Percentiles rank a stretch among this genome's conserved stretches.
phyloP scores from a whole-genome alignment of 2,888 invertebrate species.

The Flexamia atlantica region DNA sequence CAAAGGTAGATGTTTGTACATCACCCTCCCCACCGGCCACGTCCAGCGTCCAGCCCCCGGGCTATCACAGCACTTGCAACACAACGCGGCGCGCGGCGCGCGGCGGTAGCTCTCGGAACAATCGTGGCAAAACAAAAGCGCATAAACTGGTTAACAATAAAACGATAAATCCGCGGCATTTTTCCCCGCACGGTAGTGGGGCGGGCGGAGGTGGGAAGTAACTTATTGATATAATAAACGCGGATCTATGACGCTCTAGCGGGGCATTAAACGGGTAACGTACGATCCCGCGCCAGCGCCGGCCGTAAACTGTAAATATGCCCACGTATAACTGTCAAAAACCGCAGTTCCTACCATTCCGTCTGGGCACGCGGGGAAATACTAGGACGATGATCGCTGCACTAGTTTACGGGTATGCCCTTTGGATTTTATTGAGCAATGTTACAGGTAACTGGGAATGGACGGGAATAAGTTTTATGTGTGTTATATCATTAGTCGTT shows the following conservation, averaged over 20 bases:
- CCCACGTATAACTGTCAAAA: slow-evolving; percentile 43
- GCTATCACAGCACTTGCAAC: too few species aligned
- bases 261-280: slow-evolving; percentile 44
- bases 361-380: neutral
- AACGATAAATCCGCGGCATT: slow-evolving; percentile 44
- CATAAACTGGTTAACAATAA: slow-evolving; percentile 46
- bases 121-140: slow-evolving; percentile 40
- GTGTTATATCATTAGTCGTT: too few species aligned
- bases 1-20: too few species aligned
- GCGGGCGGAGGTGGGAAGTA: neutral
- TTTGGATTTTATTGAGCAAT: too few species aligned
- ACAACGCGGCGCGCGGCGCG: too few species aligned
- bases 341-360: slow-evolving; percentile 12
- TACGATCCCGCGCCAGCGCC: neutral
- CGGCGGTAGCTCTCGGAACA: slow-evolving; percentile 20
- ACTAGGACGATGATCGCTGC: neutral
- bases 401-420: too few species aligned
- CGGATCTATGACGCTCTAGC: slow-evolving; percentile 38
- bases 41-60: too few species aligned
- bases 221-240: slow-evolving; percentile 51
- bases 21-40: too few species aligned
- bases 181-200: slow-evolving; percentile 36
- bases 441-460: too few species aligned
- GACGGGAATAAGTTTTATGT: too few species aligned
- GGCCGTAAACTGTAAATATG: slow-evolving; percentile 24